Percentiles rank a stretch among this genome's conserved stretches.
Evolutionary conservation across 2,888 invertebrate species (phyloP).

Genomic region (Hemithea aestivaria): DNA sequence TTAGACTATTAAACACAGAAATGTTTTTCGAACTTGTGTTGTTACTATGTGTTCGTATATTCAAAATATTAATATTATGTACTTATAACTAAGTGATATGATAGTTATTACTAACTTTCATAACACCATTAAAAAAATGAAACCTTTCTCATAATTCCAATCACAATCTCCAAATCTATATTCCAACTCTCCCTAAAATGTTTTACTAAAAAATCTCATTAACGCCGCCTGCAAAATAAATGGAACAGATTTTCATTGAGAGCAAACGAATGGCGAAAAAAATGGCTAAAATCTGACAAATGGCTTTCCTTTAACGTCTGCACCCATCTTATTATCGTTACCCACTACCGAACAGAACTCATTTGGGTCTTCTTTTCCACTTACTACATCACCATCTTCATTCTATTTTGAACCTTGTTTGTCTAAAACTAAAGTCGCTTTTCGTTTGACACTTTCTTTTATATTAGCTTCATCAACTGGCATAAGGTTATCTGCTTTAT

Average conservation of each 20-base stretch:
- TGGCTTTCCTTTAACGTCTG: constrained; percentile 79
- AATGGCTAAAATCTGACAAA: constrained; percentile 77
- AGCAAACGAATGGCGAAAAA: constrained; percentile 70
- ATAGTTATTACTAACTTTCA: too few relatives aligned
- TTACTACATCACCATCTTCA: constrained; percentile 38
- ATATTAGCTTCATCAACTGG: constrained; percentile 35
- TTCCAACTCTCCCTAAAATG: constrained; percentile 29
- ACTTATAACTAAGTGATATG: too few relatives aligned
- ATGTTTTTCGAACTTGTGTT: too few relatives aligned
- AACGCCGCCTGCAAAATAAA: constrained; percentile 62
- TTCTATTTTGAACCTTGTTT: constrained; percentile 34
- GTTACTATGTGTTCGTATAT: too few relatives aligned
- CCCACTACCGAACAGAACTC: constrained; percentile 76
- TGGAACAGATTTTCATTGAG: constrained; percentile 77
- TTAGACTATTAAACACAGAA: too few relatives aligned
- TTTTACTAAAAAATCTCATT: constrained; percentile 57
- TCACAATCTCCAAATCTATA: constrained; percentile 21
- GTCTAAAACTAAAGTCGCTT: constrained; percentile 30
- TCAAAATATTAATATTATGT: too few relatives aligned
- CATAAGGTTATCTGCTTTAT: constrained; percentile 38
- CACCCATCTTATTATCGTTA: constrained; percentile 79
- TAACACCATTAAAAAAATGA: too few relatives aligned
- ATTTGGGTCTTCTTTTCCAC: constrained; percentile 67
- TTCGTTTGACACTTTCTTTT: constrained; percentile 30
- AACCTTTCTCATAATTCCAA: too few relatives aligned